Evolutionary conservation across 2,888 invertebrate genomes (phyloP), one percentile per base, ranked within the genome.

Genomic region (Nephrocerus scutellatus): DNA sequence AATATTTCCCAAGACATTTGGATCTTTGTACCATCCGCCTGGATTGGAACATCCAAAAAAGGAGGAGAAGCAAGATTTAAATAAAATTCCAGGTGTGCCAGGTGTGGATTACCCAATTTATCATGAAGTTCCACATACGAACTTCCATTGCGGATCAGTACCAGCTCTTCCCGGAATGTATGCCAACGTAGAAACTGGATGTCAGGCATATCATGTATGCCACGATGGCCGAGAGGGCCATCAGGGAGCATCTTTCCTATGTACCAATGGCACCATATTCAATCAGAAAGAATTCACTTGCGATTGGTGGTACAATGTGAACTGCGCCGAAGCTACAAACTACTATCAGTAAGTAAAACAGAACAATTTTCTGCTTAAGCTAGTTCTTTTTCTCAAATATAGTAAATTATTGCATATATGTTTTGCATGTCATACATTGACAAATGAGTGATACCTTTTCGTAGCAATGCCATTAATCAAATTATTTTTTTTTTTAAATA

Each of bases 271-370:
- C 2, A 89, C 89, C 0, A 71, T 89, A 43, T 89, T 89, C 68
- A 86, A 86, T 68, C 89, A 89, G 59, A 77, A 79, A 46, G 82
- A 87, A 60, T 89, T 89, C 54, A 77, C 84, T 3, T 89, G 89
- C 54, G 89, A 89, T 62, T 89, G 88, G 88, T 89, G 89, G 89
- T 87, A 87, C 72, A 89, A 89, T 61, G 87, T 88, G 0, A 81
- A 88, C 58, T 89, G 89, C 54, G 77, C 78, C 5, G 76, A 82
- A 43, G 83, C 88, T n/a, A 72, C 75, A 4, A 71, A 73, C 22
- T 76, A 79, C 44, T 89, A 87, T 71, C 78, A 77, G 85, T 85
- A 62, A 70, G 69, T 59, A 28, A 24, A n/a, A n/a, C n/a, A n/a
- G n/a, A n/a, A n/a, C n/a, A n/a, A n/a, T n/a, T n/a, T n/a, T n/a